phyloP scores from a whole-genome alignment of 2,113 vertebrate genomes.

The Symphodus melops region DNA sequence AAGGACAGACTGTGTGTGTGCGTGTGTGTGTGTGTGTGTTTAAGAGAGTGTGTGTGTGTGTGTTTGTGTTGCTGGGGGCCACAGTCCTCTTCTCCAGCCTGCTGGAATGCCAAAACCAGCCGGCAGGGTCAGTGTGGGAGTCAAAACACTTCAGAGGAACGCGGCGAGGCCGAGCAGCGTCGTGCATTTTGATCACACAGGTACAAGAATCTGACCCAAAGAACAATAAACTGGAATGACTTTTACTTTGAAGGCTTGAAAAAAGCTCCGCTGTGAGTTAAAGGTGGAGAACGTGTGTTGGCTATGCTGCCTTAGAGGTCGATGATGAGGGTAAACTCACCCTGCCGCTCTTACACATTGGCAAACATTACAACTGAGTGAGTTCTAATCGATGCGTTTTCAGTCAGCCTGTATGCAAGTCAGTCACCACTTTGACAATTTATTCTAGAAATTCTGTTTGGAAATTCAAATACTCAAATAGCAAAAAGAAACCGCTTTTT shows the following conservation, averaged over 20 bases:
- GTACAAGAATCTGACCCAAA: slow-evolving; percentile 55
- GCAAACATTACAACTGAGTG: background rate
- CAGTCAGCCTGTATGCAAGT: too few relatives aligned
- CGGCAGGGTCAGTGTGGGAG: slow-evolving; percentile 80
- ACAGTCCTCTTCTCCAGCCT: slow-evolving; percentile 75
- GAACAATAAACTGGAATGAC: slow-evolving; percentile 51
- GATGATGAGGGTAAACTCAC: slow-evolving; percentile 4
- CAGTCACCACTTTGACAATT: too few relatives aligned
- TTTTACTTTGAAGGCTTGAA: slow-evolving; percentile 43
- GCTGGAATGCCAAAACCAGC: slow-evolving; percentile 84
- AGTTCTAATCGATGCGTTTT: too few relatives aligned
- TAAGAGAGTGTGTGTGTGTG: slow-evolving; percentile 41
- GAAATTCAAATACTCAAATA: too few relatives aligned
- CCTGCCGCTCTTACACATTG: slow-evolving; percentile 5
- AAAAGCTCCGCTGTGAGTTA: slow-evolving; percentile 30
- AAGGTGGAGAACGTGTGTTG: slow-evolving; percentile 49
- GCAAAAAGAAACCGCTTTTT: background rate
- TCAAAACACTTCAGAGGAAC: slow-evolving; percentile 74
- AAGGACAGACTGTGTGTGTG: slow-evolving; percentile 76
- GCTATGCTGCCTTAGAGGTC: slow-evolving; percentile 30
- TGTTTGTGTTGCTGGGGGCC: slow-evolving; percentile 53
- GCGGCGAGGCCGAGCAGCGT: slow-evolving; percentile 59
- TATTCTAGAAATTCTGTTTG: too few relatives aligned
- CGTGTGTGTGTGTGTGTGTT: slow-evolving; percentile 29
- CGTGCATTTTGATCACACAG: slow-evolving; percentile 74